A percentile compares a stretch with the other conserved stretches of the same genome.
Evolutionary conservation across 2,888 invertebrate genomes (phyloP).

Genomic region (Cerceris ruficornis): DNA sequence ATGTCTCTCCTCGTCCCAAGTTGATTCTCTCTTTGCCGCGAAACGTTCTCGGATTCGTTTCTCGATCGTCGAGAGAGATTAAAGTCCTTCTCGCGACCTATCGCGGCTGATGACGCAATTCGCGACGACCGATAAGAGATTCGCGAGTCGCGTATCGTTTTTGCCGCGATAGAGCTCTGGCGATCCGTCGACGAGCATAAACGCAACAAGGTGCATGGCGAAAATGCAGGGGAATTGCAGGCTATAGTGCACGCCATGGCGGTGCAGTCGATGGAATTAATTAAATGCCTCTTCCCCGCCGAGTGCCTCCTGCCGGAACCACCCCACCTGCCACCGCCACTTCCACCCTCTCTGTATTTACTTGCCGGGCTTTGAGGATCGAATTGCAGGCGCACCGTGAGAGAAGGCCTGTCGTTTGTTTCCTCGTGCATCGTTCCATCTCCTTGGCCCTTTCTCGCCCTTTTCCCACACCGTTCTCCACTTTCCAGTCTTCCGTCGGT

Average conservation of each 20-base stretch:
- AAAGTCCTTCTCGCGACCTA: too few species aligned
- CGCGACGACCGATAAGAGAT: too few species aligned
- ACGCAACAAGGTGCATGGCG: slow-evolving; percentile 38
- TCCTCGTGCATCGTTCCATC: slow-evolving; percentile 21
- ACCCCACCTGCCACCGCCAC: background rate
- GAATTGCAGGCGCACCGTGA: slow-evolving; percentile 62
- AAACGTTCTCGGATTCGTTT: too few species aligned
- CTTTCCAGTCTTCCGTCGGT: too few species aligned
- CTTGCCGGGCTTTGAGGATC: slow-evolving; percentile 65
- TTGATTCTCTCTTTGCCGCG: too few species aligned
- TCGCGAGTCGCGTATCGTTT: too few species aligned
- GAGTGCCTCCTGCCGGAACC: background rate
- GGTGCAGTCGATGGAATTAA: slow-evolving; percentile 62
- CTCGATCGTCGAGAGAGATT: too few species aligned
- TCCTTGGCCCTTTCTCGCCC: slow-evolving; percentile 6
- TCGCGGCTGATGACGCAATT: too few species aligned
- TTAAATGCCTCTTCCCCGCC: slow-evolving; percentile 57
- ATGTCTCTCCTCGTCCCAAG: too few species aligned
- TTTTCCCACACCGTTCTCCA: background rate
- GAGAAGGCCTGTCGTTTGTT: slow-evolving; percentile 54
- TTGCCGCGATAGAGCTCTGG: too few species aligned
- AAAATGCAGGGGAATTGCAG: slow-evolving; percentile 56
- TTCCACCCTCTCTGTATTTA: slow-evolving; percentile 56
- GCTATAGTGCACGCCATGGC: slow-evolving; percentile 44
- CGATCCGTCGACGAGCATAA: slow-evolving; percentile 2